Base-by-base conservation (phyloP, 2,888 invertebrate species). In the Polietes domitor region DNA sequence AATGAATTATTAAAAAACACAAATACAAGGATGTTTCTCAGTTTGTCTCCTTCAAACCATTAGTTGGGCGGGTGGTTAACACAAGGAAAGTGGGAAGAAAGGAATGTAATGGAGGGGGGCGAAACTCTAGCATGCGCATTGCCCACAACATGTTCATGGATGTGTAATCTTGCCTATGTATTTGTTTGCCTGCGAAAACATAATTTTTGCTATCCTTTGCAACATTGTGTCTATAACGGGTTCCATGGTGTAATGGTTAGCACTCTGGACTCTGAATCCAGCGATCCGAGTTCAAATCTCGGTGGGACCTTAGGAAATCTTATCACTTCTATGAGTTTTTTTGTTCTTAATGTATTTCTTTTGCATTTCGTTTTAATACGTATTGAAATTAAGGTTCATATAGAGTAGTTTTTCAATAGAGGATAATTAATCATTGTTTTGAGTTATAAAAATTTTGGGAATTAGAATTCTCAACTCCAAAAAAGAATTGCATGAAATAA, bases 221-320 rank as follows among this genome's bases (percentile, higher is more conserved):
- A 84, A 79, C 32, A 17, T 47, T 61, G 43, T 32, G 17, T 77
- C 82, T 76, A 84, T 86, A 87, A 85, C 71, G 76, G 90, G 90
- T 90, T 90, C 89, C 89, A 90, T 90, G 90, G 90, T 90, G 90
- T 90, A 90, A 89, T 89, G 89, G 90, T 89, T 88, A 90, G 89
- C 90, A 90, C 90, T 89, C 89, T 89, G 90, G 90, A 90, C 90
- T 90, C 89, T 90, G 90, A 90, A 90, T 90, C 90, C 90, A 89
- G 89, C 89, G 89, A 90, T 89, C 89, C 89, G 90, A 90, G 90
- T 90, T 90, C 90, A 89, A 90, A 86, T 90, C 90, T 90, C 89
- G 89, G 89, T 90, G 89, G 89, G 89, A 89, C 90, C 90, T 90
- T 72, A 84, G 76, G 41, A 24, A 7, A 58, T 73, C n/a, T 47